Evolutionary conservation across 2,888 invertebrate genomes (phyloP), one percentile per base, ranked within the genome.

Genomic region (Habrosyne pyritoides): DNA sequence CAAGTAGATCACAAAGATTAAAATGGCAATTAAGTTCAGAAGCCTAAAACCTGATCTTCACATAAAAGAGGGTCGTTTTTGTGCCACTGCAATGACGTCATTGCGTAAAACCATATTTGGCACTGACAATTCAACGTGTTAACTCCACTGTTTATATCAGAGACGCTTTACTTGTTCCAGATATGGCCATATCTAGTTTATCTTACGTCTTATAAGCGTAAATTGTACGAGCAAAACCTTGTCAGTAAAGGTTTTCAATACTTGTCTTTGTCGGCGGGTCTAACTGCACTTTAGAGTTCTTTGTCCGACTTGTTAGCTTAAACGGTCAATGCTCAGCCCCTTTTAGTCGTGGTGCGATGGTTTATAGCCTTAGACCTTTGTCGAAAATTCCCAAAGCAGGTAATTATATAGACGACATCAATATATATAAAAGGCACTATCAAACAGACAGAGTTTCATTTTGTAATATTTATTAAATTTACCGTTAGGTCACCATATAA

Each of bases 111-210:
- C 18, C 18, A 42, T 42, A 42, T 18, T 18, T 14, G 18, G 42
- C 14, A 18, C 8, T 2, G 18, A 42, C 42, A 42, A 42, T 42
- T 18, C 42, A 42, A 42, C 8, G 42, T 18, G 42, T 42, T 42
- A 6, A 42, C 42, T 42, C 18, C 42, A 18, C 42, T 42, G 42
- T 12, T 42, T 42, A 18, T 42, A 8, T 42, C 14, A 42, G 42
- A 42, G 42, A 42, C 18, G 42, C 42, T 8, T 42, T 18, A 42
- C 18, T 42, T 42, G 42, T 42, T 18, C 42, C 42, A 18, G 42
- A 42, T 42, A 42, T 42, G 42, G 42, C 6, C 42, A n/a, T 42
- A 42, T 18, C 42, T 42, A 42, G 42, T 42, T 42, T 42, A 42
- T 42, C 42, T 42, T 42, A 42, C 18, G 42, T 42, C 42, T 42